Percentiles rank a stretch among this genome's conserved stretches.
Evolutionary conservation across 2,113 vertebrate species (phyloP).

Genomic region (Cyanoliseus patagonus): DNA sequence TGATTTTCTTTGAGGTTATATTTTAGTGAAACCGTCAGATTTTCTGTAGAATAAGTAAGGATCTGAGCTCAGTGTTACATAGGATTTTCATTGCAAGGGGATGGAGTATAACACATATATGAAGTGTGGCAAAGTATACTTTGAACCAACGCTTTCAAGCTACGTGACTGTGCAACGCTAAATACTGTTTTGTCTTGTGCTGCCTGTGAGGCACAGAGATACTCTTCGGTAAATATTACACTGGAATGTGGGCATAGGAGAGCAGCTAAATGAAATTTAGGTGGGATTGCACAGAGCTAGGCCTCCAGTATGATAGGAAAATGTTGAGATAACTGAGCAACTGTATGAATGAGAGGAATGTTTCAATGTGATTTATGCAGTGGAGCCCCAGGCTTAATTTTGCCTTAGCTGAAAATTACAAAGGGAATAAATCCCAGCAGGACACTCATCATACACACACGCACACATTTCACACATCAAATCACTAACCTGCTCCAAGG

Average conservation of each 20-base stretch:
- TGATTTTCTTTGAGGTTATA: background rate
- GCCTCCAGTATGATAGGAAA: background rate
- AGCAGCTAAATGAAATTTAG: background rate
- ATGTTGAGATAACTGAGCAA: background rate
- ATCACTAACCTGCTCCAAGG: background rate
- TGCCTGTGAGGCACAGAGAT: background rate
- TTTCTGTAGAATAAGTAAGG: background rate
- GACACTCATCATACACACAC: background rate
- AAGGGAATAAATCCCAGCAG: constrained; percentile 15
- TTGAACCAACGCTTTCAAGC: background rate
- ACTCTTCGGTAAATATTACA: background rate
- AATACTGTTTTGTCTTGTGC: background rate
- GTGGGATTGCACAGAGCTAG: background rate
- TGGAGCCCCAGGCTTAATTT: background rate
- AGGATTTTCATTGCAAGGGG: background rate
- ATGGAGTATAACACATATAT: fast-evolving
- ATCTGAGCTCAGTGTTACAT: background rate
- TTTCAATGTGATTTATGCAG: background rate
- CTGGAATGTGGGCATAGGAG: background rate
- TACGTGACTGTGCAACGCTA: fast-evolving
- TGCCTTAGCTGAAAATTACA: background rate
- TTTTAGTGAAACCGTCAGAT: background rate
- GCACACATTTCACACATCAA: background rate
- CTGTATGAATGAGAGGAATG: background rate
- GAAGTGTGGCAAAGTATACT: background rate